A percentile compares a stretch with the other conserved stretches of the same genome.
Evolutionary conservation across 2,113 vertebrate genomes (phyloP).

Genomic region (Euleptes europaea): DNA sequence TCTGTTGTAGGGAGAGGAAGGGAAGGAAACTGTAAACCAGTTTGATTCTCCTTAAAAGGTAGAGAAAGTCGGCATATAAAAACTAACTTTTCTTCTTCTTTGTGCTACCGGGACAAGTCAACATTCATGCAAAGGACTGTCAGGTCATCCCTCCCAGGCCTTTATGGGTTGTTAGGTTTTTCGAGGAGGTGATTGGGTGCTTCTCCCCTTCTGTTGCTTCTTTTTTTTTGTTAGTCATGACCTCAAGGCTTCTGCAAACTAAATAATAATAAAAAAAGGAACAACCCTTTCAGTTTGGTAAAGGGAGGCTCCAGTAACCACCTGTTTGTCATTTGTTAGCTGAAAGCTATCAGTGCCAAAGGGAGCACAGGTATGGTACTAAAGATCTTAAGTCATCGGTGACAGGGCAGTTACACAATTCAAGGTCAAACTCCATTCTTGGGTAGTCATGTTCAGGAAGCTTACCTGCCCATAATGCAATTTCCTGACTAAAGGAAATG

Average conservation of each 20-base stretch:
- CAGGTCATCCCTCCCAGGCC: no score
- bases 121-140: no score
- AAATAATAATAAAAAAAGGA: not conserved
- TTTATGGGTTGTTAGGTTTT: no score
- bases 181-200: no score
- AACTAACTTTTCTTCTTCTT: no score
- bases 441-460: not conserved
- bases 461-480: not conserved
- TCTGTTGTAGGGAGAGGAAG: no score
- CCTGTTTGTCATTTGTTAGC: constrained; percentile 18
- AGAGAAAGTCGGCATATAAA: no score
- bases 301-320: not conserved
- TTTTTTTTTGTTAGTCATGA: not conserved
- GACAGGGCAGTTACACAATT: not conserved
- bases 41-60: no score
- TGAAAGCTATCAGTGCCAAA: constrained; percentile 31
- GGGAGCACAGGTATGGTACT: not conserved
- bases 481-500: no score
- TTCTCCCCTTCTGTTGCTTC: not conserved
- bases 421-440: not conserved
- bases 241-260: constrained; percentile 23
- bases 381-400: not conserved
- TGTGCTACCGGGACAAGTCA: no score
- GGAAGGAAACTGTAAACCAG: no score
- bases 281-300: not conserved